phyloP scores from a whole-genome alignment of 2,113 vertebrate species.

The Chionodraco myersi region DNA sequence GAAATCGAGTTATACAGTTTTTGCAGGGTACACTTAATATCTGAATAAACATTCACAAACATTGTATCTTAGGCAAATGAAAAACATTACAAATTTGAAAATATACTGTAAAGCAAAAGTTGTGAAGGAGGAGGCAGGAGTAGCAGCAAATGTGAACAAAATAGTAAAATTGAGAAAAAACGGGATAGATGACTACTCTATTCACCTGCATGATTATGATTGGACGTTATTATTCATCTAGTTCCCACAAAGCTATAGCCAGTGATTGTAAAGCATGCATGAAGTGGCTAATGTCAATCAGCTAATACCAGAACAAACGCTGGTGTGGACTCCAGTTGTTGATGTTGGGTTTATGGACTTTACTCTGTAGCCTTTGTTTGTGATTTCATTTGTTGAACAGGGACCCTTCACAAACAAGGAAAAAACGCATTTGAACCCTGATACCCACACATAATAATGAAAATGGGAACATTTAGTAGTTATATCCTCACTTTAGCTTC shows the following conservation, averaged over 20 bases:
- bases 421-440: neutral
- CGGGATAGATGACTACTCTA: neutral
- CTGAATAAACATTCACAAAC: neutral
- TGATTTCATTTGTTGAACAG: conserved; percentile 2
- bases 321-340: neutral
- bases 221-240: neutral
- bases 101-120: neutral
- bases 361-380: neutral
- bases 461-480: neutral
- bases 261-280: conserved; percentile 2
- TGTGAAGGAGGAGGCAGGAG: neutral
- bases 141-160: neutral
- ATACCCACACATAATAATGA: neutral
- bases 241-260: neutral
- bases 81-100: neutral
- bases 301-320: neutral
- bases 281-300: neutral
- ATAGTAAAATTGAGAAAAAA: too few species aligned
- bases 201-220: neutral
- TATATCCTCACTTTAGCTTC: neutral
- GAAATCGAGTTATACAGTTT: too few species aligned
- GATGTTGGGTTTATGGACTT: neutral
- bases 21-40: neutral
- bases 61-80: neutral
- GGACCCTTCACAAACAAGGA: neutral